These are phyloP conservation scores for Crotalus viridis DNA, from an alignment of 2,113 vertebrate genomes.

Conservation along the genomic window DNA sequence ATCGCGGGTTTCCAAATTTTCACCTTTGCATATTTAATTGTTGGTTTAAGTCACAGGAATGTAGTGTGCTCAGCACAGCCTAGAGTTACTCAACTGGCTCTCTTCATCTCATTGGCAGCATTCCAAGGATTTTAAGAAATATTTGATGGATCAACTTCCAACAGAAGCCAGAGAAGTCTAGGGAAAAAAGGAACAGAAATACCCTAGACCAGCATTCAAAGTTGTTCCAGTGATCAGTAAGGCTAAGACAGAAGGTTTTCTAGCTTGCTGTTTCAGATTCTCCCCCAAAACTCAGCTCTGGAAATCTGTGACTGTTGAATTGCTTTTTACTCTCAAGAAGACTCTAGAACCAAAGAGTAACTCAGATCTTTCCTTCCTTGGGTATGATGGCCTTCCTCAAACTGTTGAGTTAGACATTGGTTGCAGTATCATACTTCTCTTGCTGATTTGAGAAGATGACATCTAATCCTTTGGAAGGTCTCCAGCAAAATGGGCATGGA, in stretches of 20 bases:
- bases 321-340: not conserved
- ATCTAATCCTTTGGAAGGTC: not conserved
- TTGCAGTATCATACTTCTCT: not conserved
- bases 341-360: not conserved
- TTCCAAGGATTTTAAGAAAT: not conserved
- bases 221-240: not conserved
- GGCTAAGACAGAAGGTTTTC: not conserved
- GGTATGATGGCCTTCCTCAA: not conserved
- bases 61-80: not conserved
- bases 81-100: not conserved
- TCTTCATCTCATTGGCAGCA: not conserved
- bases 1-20: not conserved
- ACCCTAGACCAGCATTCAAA: not conserved
- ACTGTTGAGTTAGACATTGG: not conserved
- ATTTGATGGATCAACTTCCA: not conserved
- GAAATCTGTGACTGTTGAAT: not conserved
- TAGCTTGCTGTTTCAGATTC: not conserved
- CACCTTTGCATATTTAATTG: not conserved
- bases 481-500: not conserved
- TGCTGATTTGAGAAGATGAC: not conserved
- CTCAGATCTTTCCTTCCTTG: not conserved
- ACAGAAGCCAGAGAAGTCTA: not conserved
- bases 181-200: not conserved
- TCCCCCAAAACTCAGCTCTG: not conserved
- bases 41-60: not conserved